These are phyloP conservation scores for Caenorhabditis tropicalis DNA, from an alignment of 1,140 invertebrate species.

Conservation along the genomic window DNA sequence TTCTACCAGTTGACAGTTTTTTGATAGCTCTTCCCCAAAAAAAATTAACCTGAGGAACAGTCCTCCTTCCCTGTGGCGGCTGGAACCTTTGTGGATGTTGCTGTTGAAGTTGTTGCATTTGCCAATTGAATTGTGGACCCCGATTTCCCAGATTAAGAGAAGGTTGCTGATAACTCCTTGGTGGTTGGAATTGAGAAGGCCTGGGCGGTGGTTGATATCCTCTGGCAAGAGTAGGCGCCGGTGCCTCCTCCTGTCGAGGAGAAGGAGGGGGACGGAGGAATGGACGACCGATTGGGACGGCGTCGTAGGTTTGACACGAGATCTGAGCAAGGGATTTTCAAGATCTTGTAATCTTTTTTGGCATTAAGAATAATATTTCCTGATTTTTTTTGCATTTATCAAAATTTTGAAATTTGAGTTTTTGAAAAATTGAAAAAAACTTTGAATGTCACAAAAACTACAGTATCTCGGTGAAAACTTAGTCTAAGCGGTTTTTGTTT, in stretches of 20 bases:
- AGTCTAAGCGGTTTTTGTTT: too few species aligned
- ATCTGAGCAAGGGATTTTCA: background rate
- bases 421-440: too few species aligned
- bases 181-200: slow-evolving; percentile 34
- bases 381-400: too few species aligned
- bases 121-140: background rate
- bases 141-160: background rate
- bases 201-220: slow-evolving; percentile 43
- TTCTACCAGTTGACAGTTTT: too few species aligned
- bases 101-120: slow-evolving; percentile 22
- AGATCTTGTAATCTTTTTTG: background rate
- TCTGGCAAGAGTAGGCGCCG: slow-evolving; percentile 30
- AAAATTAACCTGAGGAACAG: background rate
- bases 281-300: slow-evolving; percentile 15
- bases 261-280: background rate
- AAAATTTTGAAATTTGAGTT: too few species aligned
- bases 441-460: too few species aligned
- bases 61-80: background rate
- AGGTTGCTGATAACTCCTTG: slow-evolving; percentile 36
- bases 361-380: too few species aligned
- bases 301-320: slow-evolving; percentile 27
- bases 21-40: too few species aligned
- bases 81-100: background rate
- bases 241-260: background rate
- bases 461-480: too few species aligned